These are phyloP conservation scores for Nannospalax galili DNA, from an alignment of 2,113 vertebrate species.

Conservation along the genomic window DNA sequence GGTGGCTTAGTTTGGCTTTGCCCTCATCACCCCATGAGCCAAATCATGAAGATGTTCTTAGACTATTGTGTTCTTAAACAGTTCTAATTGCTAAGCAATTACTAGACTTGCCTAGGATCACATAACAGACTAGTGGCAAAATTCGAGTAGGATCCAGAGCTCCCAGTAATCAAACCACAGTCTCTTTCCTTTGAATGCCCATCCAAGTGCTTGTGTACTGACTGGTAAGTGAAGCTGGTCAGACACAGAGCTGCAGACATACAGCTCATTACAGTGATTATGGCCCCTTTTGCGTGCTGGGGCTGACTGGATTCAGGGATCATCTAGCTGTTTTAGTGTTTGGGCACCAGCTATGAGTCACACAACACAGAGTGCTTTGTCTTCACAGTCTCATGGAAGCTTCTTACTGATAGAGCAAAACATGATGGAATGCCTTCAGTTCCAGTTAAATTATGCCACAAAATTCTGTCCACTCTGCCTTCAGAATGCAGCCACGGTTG, in stretches of 20 bases:
- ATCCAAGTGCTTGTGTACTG: background rate
- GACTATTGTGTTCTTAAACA: background rate
- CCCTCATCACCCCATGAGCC: background rate
- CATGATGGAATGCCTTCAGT: background rate
- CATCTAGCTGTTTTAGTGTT: background rate
- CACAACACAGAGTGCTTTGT: background rate
- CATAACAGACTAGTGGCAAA: background rate
- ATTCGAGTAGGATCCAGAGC: background rate
- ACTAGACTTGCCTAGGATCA: background rate
- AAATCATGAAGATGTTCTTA: background rate
- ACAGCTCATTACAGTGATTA: background rate
- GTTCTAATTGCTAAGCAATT: background rate
- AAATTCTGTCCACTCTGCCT: background rate
- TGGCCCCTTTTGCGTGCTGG: background rate
- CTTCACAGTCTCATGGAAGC: background rate
- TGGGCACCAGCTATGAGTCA: background rate
- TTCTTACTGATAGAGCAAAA: background rate
- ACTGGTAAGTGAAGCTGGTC: background rate
- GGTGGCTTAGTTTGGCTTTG: slow-evolving; percentile 21
- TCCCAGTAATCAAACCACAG: background rate
- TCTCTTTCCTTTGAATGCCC: slow-evolving; percentile 26
- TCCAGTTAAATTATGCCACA: background rate
- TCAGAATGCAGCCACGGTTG: background rate
- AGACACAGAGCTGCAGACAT: background rate
- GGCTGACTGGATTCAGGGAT: background rate